Evolutionary conservation across 2,797 vertebrate species (phyloP).

Genomic region (Mustela erminea): DNA sequence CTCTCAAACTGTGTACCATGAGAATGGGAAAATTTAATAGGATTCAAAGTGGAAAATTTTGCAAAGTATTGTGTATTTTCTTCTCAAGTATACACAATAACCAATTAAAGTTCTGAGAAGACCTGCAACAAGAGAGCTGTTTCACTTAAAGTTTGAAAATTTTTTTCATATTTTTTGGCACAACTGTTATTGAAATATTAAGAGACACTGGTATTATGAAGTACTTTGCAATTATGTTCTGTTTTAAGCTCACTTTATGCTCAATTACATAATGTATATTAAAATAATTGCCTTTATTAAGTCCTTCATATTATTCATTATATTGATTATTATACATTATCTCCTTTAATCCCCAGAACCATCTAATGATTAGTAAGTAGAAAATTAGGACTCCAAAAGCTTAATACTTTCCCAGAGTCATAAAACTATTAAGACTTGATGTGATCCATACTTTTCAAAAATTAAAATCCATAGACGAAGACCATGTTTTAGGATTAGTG

Average conservation of each 20-base stretch:
- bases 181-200: not conserved
- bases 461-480: not conserved
- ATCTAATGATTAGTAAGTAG: constrained; percentile 50
- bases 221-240: not conserved
- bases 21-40: not conserved
- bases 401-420: constrained; percentile 30
- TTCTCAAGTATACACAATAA: not conserved
- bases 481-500: not conserved
- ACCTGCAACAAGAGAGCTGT: not conserved
- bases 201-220: not conserved
- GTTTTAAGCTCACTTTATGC: not conserved
- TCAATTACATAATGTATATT: not conserved
- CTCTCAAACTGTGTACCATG: not conserved
- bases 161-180: not conserved
- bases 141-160: constrained; percentile 22
- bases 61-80: not conserved
- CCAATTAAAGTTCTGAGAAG: constrained; percentile 53
- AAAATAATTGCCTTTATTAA: constrained; percentile 41
- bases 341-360: constrained; percentile 30
- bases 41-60: not conserved
- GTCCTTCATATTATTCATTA: constrained; percentile 33
- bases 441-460: not conserved
- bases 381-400: not conserved
- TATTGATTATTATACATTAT: not conserved
- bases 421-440: constrained; percentile 29